phyloP scores from a whole-genome alignment of 2,797 vertebrate genomes.

The Agapornis canus region DNA sequence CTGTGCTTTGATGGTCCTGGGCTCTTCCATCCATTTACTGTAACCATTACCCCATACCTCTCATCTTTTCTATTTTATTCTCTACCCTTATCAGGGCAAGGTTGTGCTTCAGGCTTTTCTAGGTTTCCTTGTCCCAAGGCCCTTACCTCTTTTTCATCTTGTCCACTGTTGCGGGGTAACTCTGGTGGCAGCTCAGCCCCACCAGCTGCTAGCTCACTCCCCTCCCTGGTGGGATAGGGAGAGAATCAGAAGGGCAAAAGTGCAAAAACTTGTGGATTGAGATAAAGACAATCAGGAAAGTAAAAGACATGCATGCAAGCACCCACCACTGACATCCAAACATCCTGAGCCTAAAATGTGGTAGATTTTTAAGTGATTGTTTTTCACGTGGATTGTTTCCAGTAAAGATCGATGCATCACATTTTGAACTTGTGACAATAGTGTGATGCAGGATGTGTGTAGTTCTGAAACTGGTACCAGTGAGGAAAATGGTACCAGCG shows the following conservation, averaged over 20 bases:
- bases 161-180: neutral
- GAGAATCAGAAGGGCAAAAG: neutral
- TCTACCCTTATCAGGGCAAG: neutral
- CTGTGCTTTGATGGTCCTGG: neutral
- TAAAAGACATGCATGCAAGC: neutral
- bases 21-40: neutral
- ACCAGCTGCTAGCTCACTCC: neutral
- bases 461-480: neutral
- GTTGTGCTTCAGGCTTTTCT: neutral
- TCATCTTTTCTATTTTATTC: neutral
- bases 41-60: neutral
- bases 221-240: neutral
- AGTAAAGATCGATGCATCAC: neutral
- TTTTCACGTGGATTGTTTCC: neutral
- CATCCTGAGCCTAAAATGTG: neutral
- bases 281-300: neutral
- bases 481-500: neutral
- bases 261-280: neutral
- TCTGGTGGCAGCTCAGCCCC: neutral
- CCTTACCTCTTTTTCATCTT: neutral
- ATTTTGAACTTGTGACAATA: neutral
- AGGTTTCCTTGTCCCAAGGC: neutral
- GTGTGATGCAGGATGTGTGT: neutral
- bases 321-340: neutral
- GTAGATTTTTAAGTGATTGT: neutral